Base-by-base conservation (phyloP, 2,888 invertebrate genomes). In the Tenthredo amoena region DNA sequence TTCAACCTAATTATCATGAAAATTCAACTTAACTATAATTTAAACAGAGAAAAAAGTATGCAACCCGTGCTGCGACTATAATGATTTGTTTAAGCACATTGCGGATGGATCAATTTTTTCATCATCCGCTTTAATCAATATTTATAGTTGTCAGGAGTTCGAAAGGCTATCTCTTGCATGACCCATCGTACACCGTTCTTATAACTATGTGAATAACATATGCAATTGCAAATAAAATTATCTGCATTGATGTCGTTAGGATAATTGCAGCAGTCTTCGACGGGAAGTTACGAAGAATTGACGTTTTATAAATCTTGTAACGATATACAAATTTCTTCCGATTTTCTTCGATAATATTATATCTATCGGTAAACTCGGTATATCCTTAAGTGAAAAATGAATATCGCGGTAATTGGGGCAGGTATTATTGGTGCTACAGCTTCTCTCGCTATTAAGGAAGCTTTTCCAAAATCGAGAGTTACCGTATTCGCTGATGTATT, bases 391-490 rank as follows among this genome's bases (percentile, higher is more conserved):
- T 74, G 4, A 74, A 87, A 87, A 62, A 92, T 91, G 92, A 89
- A 92, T 89, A 92, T 97, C 87, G 96, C 95, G 37, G 95, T 98
- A n/a, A 92, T 98, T 82, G 98, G 98, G 18, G 97, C 96, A 1
- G 98, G 98, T 2, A 95, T 97, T 0, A 96, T 96, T 81, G 98
- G 98, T 0, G 92, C 97, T 12, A 95, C 96, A 47, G 95, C 96
- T 88, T 97, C 97, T 5, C 92, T 97, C 0, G 95, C 95, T 90
- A 95, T 97, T 65, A 95, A 96, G 90, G 95, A 96, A 89, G 94
- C 94, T 88, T 94, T 95, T 87, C 94, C 94, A 34, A 87, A 93
- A 85, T 91, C 90, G 76, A 90, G 95, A 91, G 96, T 97, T 9
- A 96, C 95, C 7, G 90, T 97, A 58, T 94, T 97, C 85, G 95